Evolutionary conservation across 2,113 vertebrate genomes (phyloP), one percentile per base, ranked within the genome.

Genomic region (Empidonax traillii): DNA sequence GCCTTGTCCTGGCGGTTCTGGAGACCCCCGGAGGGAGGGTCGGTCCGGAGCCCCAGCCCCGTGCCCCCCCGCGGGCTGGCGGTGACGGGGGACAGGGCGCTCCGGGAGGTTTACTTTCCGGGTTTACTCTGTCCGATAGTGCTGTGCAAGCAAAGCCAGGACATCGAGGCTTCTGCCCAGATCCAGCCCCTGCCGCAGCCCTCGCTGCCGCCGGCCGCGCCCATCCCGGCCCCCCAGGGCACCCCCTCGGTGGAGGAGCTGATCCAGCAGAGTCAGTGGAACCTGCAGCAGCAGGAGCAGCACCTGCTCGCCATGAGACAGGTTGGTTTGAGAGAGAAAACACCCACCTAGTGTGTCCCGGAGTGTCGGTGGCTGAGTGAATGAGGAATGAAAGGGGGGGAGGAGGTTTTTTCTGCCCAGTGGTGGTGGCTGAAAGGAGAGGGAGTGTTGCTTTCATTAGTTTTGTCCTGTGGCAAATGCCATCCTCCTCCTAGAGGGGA

Each of bases 221-320:
- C 98, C 5, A 91, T 98, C 33, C 87, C 98, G 0, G 97, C 98
- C 3, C 90, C 98, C 30, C 98, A 98, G 20, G 98, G 98, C 18
- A 81, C 98, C 8, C 98, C 98, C 0, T 97, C 99, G 0, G 95
- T 99, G 80, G 99, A 99, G 19, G 99, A 99, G 7, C 98, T 99
- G 27, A 99, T 99, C 94, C 99, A 99, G 88, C 99, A 99, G 98
- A 99, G 99, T 94, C 99, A 99, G 69, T 99, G 99, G 99, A 99
- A 99, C 93, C 98, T 99, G 51, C 99, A 99, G 96, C 99, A 99
- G 91, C 99, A 99, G 93, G 99, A 99, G 94, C 99, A 99, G 97
- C 99, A 99, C 65, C 98, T 99, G n/a, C 98, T 99, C 39, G 98
- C 98, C 1, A 98, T 99, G 87, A 97, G 99, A 98, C 99, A 99